Conservation (phyloP, 2,113 vertebrate genomes). For the Coracopsis vasa region DNA sequence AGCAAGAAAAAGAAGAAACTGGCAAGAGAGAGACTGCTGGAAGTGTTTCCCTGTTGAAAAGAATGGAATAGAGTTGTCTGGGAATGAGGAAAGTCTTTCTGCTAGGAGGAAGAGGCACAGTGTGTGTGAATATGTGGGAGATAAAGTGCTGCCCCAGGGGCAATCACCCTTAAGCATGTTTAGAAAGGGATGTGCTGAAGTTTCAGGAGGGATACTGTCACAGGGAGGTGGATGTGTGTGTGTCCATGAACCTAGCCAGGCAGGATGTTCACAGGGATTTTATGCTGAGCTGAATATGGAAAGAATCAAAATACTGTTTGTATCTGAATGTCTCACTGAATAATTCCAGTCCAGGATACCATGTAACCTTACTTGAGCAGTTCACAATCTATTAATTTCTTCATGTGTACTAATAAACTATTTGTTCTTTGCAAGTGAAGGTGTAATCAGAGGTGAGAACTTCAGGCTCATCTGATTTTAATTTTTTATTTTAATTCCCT, state of each 20-base stretch:
- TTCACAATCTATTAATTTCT: not conserved
- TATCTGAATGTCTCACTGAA: not conserved
- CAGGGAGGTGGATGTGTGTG: not conserved
- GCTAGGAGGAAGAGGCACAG: not conserved
- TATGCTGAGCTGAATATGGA: not conserved
- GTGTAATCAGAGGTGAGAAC: not conserved
- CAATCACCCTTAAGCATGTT: accelerated
- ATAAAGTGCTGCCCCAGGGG: too few species aligned
- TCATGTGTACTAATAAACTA: not conserved
- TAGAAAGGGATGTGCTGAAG: not conserved
- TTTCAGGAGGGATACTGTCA: not conserved
- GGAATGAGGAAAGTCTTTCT: not conserved
- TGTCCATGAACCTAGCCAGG: not conserved
- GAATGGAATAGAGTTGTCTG: not conserved
- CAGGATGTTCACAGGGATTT: not conserved
- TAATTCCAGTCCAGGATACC: not conserved
- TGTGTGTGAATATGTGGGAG: not conserved
- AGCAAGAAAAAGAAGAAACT: not conserved
- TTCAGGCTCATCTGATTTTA: not conserved
- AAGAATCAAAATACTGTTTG: not conserved
- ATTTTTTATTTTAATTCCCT: not conserved
- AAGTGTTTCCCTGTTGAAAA: not conserved
- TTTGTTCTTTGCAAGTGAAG: not conserved
- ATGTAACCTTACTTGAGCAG: not conserved
- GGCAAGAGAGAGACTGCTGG: not conserved